A percentile compares a stretch with the other conserved stretches of the same genome.
Conservation (phyloP, 2,113 vertebrate species). For the Oncorhynchus gorbuscha region DNA sequence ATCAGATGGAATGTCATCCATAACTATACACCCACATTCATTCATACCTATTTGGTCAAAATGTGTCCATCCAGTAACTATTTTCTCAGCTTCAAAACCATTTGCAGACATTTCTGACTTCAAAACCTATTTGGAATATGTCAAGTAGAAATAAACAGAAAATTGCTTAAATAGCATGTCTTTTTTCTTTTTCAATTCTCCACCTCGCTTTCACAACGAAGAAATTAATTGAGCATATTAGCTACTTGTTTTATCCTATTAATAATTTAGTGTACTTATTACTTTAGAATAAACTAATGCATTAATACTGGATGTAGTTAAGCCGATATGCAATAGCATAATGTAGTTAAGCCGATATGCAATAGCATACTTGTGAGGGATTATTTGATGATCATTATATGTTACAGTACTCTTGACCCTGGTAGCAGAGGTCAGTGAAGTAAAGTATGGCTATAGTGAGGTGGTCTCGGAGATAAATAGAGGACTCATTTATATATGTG, state of each 20-base stretch:
- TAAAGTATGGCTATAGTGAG: slow-evolving; percentile 42
- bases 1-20: slow-evolving; percentile 38
- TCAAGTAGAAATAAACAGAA: slow-evolving; percentile 3
- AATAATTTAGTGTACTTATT: slow-evolving; percentile 34
- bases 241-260: slow-evolving; percentile 17
- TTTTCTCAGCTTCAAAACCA: too few species aligned
- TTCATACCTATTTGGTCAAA: slow-evolving; percentile 39
- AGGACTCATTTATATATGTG: too few species aligned
- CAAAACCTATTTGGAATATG: background rate
- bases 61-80: slow-evolving; percentile 31
- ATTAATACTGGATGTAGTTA: slow-evolving; percentile 38
- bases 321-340: slow-evolving; percentile 26
- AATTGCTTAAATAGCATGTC: slow-evolving; percentile 16
- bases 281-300: slow-evolving; percentile 19
- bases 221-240: slow-evolving; percentile 30
- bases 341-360: slow-evolving; percentile 16
- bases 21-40: slow-evolving; percentile 11
- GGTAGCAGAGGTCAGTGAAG: slow-evolving; percentile 23
- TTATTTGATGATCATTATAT: slow-evolving; percentile 12
- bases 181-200: slow-evolving; percentile 13
- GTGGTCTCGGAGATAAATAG: background rate
- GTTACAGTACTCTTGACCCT: background rate
- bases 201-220: slow-evolving; percentile 14
- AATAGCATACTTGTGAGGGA: slow-evolving; percentile 17
- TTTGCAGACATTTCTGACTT: slow-evolving; percentile 9